These are phyloP conservation scores for Siniperca undulata DNA, from an alignment of 2,797 vertebrate species.

Conservation along the genomic window DNA sequence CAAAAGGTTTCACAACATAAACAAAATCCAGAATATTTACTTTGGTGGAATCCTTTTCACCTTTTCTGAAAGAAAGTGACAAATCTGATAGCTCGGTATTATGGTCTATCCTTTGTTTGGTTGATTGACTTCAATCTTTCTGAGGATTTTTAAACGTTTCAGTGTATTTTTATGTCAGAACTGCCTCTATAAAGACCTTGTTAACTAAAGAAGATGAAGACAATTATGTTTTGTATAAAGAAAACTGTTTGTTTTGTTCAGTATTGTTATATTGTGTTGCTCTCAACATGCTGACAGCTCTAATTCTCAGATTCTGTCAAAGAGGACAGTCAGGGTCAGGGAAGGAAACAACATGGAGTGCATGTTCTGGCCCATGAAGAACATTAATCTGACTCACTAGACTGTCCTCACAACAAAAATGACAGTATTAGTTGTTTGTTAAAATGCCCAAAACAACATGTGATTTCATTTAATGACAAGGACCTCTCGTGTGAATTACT, in stretches of 20 bases:
- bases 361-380: neutral
- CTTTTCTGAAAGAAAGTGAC: neutral
- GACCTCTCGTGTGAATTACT: neutral
- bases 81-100: constrained; percentile 6
- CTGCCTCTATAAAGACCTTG: constrained; percentile 14
- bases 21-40: neutral
- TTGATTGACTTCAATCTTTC: constrained; percentile 14
- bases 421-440: neutral
- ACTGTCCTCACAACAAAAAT: neutral
- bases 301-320: constrained; percentile 1
- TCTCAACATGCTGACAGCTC: constrained; percentile 7
- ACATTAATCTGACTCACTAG: neutral
- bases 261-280: constrained; percentile 4
- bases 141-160: neutral
- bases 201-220: constrained; percentile 8
- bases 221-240: neutral
- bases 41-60: neutral
- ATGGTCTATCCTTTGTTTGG: constrained; percentile 2
- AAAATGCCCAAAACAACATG: neutral
- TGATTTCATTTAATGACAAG: neutral
- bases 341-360: constrained; percentile 12
- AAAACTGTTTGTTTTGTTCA: constrained; percentile 7
- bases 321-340: constrained; percentile 1
- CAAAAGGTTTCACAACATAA: neutral
- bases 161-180: neutral